Evolutionary conservation across 2,888 invertebrate genomes (phyloP), one percentile per base, ranked within the genome.

Genomic region (Ariolimax columbianus): DNA sequence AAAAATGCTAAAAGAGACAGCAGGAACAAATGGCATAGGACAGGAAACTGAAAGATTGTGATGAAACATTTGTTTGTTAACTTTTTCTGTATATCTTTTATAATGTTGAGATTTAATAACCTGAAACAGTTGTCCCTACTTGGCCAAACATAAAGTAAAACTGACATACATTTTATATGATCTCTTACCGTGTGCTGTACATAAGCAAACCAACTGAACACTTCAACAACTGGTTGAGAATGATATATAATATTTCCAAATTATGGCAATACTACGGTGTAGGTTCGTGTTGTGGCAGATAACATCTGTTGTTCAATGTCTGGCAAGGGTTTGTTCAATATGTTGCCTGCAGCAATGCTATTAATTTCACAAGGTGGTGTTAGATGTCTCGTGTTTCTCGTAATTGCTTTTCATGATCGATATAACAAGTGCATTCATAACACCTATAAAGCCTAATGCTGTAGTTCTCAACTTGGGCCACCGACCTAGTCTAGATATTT

Each of bases 281-380:
- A 6, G 3, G 33, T 4, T 55, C 19, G 19, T 17, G 17, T 4
- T 40, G 23, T 72, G 38, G 4, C 40, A 38, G 9, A 40, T 1
- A 72, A 72, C 72, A 72, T 72, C 72, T 72, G 72, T 72, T 40
- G 26, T 40, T 9, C 38, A 72, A 40, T 72, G 33, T 66, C 3
- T 33, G 23, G 11, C 23, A 38, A 23, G 33, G 4, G 1, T 30
- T 70, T 36, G 38, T 30, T 70, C 3, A 23, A 36, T 36, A 38
- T 55, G 7, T 23, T 17, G 17, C 47, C 47, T 11, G 30, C 33
- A 30, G 68, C 33, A 6, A 33, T 68, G 7, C n/a, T 26, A 72
- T 26, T 40, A n/a, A 72, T 38, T 6, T 72, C n/a, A 40, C 72
- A 72, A 38, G 4, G 23, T 1, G 72, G 26, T 40, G 66, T n/a